Conservation (phyloP, 2,113 vertebrate genomes). For the Megalops atlanticus region DNA sequence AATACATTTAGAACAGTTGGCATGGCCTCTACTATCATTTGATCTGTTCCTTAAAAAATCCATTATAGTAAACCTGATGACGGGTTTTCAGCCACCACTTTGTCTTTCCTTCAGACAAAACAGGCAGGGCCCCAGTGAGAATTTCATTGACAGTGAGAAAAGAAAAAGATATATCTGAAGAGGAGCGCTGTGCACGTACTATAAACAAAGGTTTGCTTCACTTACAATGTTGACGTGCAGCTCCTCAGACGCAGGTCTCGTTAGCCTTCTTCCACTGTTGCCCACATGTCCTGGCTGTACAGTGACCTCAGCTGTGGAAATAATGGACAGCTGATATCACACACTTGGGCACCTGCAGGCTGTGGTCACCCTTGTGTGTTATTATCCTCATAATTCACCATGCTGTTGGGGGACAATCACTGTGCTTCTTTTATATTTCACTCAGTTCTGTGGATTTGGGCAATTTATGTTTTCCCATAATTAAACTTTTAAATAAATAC, state of each 20-base stretch:
- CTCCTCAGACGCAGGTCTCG: constrained; percentile 63
- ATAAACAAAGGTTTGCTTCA: neutral
- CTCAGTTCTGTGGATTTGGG: neutral
- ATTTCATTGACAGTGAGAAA: too few relatives aligned
- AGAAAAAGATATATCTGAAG: neutral
- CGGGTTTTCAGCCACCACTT: neutral
- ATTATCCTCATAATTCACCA: neutral
- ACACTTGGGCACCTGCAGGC: constrained; percentile 10
- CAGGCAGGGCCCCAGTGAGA: neutral
- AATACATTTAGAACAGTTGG: too few relatives aligned
- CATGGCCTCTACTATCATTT: too few relatives aligned
- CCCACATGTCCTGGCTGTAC: constrained; percentile 59
- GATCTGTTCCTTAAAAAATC: too few relatives aligned
- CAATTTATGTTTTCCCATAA: too few relatives aligned
- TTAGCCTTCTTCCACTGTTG: constrained; percentile 48
- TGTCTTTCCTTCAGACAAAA: neutral
- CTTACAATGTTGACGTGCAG: constrained; percentile 69
- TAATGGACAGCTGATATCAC: constrained; percentile 22
- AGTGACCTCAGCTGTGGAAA: constrained; percentile 59
- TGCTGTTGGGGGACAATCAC: neutral
- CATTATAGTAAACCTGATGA: too few relatives aligned
- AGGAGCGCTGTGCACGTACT: neutral
- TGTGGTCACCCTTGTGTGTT: neutral
- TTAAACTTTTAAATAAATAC: too few relatives aligned
- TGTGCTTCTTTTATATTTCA: neutral